phyloP scores from a whole-genome alignment of 2,797 vertebrate genomes.

The Artibeus jamaicensis region DNA sequence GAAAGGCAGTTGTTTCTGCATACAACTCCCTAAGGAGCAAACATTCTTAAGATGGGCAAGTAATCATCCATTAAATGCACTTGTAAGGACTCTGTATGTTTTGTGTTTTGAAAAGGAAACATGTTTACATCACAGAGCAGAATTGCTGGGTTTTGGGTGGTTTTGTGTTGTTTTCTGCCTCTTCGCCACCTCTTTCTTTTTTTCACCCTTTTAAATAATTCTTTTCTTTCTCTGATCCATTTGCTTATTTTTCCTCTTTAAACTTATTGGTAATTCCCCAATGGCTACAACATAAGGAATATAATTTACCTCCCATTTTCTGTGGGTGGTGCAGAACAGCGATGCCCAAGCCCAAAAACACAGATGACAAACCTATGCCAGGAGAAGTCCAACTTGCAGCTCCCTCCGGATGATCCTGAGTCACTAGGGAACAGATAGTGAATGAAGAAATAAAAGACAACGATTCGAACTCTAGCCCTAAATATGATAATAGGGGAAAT shows the following conservation, averaged over 20 bases:
- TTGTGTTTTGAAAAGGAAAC: slow-evolving; percentile 7
- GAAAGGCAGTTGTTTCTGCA: slow-evolving; percentile 23
- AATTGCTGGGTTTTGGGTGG: background rate
- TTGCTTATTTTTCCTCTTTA: background rate
- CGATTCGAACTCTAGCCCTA: background rate
- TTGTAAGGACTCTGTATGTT: slow-evolving; percentile 30
- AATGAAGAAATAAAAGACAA: background rate
- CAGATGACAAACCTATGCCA: background rate
- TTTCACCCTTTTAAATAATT: background rate
- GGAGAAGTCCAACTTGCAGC: background rate
- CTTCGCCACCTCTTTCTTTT: background rate
- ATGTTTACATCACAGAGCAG: background rate
- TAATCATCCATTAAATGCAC: background rate
- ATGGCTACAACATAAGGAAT: background rate
- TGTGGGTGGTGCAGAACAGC: background rate
- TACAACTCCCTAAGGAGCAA: slow-evolving; percentile 7
- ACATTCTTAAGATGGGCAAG: background rate
- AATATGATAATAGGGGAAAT: background rate
- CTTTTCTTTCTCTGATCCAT: slow-evolving; percentile 4
- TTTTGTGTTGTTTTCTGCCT: background rate
- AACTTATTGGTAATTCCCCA: slow-evolving; percentile 3
- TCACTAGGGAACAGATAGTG: background rate
- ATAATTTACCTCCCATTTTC: background rate
- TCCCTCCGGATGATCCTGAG: background rate
- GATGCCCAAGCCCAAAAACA: background rate